Evolutionary conservation across 1,140 invertebrate species (phyloP).

Genomic region (Lepidurus packardi): DNA sequence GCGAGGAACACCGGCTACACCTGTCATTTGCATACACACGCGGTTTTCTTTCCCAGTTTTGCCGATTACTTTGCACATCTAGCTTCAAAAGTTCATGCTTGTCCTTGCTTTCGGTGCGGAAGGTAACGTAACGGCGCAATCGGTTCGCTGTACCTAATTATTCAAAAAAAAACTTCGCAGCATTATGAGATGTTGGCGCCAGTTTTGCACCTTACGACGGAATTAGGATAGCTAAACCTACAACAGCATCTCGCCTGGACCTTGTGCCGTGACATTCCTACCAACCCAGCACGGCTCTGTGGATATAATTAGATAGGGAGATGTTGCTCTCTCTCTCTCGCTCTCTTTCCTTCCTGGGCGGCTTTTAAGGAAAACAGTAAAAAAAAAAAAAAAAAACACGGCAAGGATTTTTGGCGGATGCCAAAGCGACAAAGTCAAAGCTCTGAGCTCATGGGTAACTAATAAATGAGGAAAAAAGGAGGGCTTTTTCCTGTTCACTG

Average conservation of each 20-base stretch:
- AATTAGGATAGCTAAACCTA: neutral
- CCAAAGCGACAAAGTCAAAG: neutral
- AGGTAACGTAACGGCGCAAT: neutral
- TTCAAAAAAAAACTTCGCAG: neutral
- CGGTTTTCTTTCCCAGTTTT: neutral
- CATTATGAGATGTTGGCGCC: neutral
- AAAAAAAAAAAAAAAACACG: neutral
- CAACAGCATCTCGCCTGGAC: neutral
- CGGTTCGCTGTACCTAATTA: neutral
- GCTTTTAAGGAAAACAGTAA: neutral
- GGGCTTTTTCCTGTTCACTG: neutral
- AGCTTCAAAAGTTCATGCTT: neutral
- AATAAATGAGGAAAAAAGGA: neutral
- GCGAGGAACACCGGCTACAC: neutral
- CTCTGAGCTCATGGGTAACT: neutral
- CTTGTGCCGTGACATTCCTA: neutral
- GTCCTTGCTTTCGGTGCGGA: neutral
- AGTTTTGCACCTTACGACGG: neutral
- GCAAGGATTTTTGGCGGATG: neutral
- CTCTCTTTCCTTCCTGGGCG: neutral
- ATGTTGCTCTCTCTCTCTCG: neutral
- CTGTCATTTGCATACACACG: conserved; percentile 14
- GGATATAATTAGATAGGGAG: conserved; percentile 12
- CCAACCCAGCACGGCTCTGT: neutral
- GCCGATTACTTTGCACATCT: neutral